Evolutionary conservation across 2,888 invertebrate species (phyloP).

Genomic region (Chrysolina haemoptera): DNA sequence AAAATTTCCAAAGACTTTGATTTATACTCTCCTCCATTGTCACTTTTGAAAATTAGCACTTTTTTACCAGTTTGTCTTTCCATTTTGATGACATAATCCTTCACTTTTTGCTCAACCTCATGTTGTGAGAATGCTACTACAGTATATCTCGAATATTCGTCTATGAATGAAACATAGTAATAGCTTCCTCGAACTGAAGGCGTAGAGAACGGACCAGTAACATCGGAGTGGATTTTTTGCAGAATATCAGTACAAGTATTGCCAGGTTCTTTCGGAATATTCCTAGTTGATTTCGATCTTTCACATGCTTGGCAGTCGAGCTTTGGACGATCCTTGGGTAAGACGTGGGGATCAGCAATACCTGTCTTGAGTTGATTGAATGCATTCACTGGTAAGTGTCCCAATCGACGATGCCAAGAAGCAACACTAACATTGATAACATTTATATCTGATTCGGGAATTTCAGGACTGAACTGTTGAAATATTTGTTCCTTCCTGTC

Average conservation of each 20-base stretch:
- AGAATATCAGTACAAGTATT: slow-evolving; percentile 12
- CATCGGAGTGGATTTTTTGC: slow-evolving; percentile 7
- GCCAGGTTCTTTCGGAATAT: neutral
- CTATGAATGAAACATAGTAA: neutral
- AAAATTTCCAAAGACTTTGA: too few species aligned
- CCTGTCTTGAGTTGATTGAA: neutral
- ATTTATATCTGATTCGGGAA: neutral
- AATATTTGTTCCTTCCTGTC: too few species aligned
- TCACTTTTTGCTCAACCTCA: too few species aligned
- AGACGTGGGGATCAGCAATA: neutral
- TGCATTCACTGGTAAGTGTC: neutral
- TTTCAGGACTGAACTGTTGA: neutral
- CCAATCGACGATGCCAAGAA: neutral
- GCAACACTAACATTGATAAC: neutral
- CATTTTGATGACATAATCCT: too few species aligned
- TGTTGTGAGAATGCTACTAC: too few species aligned
- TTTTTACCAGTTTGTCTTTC: too few species aligned
- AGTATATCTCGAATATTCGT: too few species aligned
- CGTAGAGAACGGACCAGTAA: neutral
- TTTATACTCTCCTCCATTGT: too few species aligned
- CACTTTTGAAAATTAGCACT: too few species aligned
- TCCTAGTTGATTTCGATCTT: neutral
- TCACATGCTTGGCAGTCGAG: slow-evolving; percentile 10
- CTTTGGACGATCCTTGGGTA: neutral
- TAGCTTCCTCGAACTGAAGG: neutral